Conservation (phyloP, 1,140 invertebrate species). For the Yoshiicerus persimilis region DNA sequence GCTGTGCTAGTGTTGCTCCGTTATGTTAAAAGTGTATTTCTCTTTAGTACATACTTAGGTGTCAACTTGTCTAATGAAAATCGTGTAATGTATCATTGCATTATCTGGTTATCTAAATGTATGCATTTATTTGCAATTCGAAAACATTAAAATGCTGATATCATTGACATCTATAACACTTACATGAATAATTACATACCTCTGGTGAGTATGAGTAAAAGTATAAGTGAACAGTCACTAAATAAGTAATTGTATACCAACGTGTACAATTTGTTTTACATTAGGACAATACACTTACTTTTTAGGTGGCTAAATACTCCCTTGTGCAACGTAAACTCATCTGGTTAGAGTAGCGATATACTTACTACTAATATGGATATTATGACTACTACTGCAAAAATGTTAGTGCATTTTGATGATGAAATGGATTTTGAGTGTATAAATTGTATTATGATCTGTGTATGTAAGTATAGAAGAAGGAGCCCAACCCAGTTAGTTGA, state of each 20-base stretch:
- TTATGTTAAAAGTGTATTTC: not conserved
- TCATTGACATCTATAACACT: not conserved
- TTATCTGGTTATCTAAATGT: not conserved
- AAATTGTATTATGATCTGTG: not conserved
- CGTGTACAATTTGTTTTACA: too few relatives aligned
- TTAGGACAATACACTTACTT: too few relatives aligned
- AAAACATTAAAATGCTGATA: not conserved
- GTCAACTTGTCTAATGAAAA: not conserved
- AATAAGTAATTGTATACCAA: too few relatives aligned
- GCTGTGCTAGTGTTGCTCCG: not conserved
- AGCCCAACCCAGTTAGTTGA: not conserved
- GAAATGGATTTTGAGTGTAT: too few relatives aligned
- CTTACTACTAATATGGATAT: too few relatives aligned
- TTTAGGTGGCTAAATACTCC: too few relatives aligned
- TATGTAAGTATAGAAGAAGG: not conserved
- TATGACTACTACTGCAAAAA: too few relatives aligned
- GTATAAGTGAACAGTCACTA: too few relatives aligned
- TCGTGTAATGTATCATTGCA: not conserved
- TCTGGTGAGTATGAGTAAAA: too few relatives aligned
- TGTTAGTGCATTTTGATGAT: not conserved
- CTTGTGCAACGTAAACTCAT: too few relatives aligned
- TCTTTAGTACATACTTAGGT: not conserved
- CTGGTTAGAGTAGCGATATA: too few relatives aligned
- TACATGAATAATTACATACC: too few relatives aligned
- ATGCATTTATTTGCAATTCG: not conserved